phyloP scores from a whole-genome alignment of 2,888 invertebrate species.

The Drosophila differens region DNA sequence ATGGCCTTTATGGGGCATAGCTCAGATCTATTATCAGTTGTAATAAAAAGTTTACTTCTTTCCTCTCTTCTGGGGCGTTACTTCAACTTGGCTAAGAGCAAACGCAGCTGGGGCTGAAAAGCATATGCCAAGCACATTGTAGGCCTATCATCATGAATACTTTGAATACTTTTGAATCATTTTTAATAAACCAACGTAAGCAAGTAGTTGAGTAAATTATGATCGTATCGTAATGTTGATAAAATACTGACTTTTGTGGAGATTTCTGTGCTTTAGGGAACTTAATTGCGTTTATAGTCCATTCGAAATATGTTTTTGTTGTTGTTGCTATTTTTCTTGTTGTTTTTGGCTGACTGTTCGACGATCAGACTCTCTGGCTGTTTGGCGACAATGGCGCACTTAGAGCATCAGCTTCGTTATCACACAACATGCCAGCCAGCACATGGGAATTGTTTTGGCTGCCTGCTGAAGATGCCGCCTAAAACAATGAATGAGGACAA shows the following conservation, averaged over 20 bases:
- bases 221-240: conserved; percentile 30
- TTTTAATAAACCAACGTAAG: conserved; percentile 35
- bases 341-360: conserved; percentile 14
- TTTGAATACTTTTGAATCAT: conserved; percentile 41
- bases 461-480: conserved; percentile 45
- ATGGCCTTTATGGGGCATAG: conserved; percentile 16
- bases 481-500: conserved; percentile 71
- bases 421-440: conserved; percentile 77
- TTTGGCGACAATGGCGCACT: conserved; percentile 64
- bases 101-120: conserved; percentile 30
- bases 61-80: conserved; percentile 44
- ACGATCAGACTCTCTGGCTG: conserved; percentile 14
- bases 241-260: conserved; percentile 10
- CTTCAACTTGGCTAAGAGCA: conserved; percentile 20
- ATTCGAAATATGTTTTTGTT: conserved; percentile 12
- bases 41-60: conserved; percentile 56
- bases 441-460: conserved; percentile 75
- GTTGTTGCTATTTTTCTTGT: conserved; percentile 5
- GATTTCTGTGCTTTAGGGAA: conserved; percentile 12
- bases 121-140: conserved; percentile 10
- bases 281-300: conserved; percentile 69
- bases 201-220: conserved; percentile 50
- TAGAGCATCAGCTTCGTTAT: conserved; percentile 69
- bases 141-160: conserved; percentile 49
- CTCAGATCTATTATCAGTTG: conserved; percentile 67